Conservation (phyloP, 2,113 vertebrate species). For the Chunga burmeisteri region DNA sequence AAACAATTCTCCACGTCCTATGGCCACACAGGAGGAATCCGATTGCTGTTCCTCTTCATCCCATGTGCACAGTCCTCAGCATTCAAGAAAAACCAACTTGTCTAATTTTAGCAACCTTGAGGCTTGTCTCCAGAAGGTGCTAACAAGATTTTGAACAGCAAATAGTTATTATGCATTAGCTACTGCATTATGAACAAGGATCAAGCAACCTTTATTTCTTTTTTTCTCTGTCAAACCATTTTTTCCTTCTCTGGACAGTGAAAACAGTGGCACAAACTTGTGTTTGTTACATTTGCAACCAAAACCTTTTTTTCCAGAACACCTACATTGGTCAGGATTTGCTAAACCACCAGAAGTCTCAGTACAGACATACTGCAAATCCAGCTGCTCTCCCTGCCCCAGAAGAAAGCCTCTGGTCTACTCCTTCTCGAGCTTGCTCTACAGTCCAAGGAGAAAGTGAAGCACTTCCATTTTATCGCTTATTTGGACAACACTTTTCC, state of each 20-base stretch:
- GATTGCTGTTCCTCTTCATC: not conserved
- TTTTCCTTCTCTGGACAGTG: not conserved
- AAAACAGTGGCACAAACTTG: accelerated
- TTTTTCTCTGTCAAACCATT: not conserved
- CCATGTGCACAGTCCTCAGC: not conserved
- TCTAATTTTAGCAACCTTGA: not conserved
- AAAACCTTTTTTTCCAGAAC: not conserved
- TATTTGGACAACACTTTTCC: not conserved
- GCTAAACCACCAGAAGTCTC: not conserved
- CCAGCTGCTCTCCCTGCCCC: not conserved
- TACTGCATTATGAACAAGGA: accelerated
- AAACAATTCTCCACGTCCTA: not conserved
- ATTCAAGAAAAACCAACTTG: not conserved
- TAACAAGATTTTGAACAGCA: not conserved
- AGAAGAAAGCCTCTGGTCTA: not conserved
- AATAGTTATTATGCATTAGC: not conserved
- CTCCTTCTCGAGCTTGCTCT: not conserved
- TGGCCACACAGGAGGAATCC: not conserved
- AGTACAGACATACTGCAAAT: accelerated
- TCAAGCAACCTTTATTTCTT: accelerated
- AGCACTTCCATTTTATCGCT: not conserved
- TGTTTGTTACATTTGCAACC: accelerated
- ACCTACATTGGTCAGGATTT: accelerated
- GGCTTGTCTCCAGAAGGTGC: not conserved
- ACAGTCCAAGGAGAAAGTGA: not conserved